Evolutionary conservation across 2,113 vertebrate genomes (phyloP), one percentile per base, ranked within the genome.

Genomic region (Amphilophus citrinellus): DNA sequence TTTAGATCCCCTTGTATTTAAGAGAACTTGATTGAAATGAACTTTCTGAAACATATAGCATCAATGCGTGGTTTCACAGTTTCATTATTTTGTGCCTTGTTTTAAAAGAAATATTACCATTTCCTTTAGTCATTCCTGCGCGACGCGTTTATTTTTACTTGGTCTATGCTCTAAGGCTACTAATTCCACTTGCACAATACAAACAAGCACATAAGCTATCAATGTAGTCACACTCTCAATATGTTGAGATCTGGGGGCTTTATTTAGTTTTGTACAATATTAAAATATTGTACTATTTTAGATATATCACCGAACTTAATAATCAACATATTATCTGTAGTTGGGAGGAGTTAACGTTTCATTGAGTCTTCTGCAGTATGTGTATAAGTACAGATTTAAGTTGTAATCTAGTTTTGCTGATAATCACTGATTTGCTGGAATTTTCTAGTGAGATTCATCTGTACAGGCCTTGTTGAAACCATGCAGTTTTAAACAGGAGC

Each of bases 191-290:
- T 91, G 93, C 91, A 93, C 93, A 91, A 80, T 84, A 77, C 77
- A 68, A 87, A 73, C 62, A 89, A 85, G 84, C 63, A 82, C 76
- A 93, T 94, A 93, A 94, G 93, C 91, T 92, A 90, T 88, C 65
- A 73, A 73, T n/a, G 9, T 76, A 24, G 90, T 87, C 50, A 77
- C 57, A 77, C 79, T 91, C 86, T 84, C 83, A 85, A 10, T 76
- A 76, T 0, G 8, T 84, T 60, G 50, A 85, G 24, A 85, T 76
- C 35, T 88, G 79, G 86, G 87, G 86, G 84, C 68, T 84, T 84
- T 42, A 77, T 90, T 81, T 89, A 50, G 76, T 84, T 86, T 80
- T 68, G 24, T 37, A 39, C 37, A 39, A 39, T 39, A 42, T 22
- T 81, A 22, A 79, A 8, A 30, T 78, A 59, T 87, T 88, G 81